Evolutionary conservation across 1,140 invertebrate species (phyloP).

Genomic region (Cherax quadricarinatus): DNA sequence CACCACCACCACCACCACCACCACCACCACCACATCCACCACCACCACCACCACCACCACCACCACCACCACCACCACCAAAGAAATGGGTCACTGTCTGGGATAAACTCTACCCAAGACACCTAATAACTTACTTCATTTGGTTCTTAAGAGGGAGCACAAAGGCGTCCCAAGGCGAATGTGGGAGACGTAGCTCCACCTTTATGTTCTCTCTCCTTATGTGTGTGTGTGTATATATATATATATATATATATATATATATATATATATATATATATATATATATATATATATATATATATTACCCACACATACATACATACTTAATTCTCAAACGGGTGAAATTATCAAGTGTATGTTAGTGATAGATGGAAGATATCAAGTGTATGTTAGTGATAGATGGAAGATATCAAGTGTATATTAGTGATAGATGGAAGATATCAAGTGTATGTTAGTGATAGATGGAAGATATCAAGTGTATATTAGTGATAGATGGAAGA

Average conservation of each 20-base stretch:
- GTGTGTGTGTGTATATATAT: background rate
- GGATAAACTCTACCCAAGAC: constrained; percentile 19
- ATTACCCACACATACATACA: no score
- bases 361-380: no score
- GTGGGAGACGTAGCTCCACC: background rate
- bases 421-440: no score
- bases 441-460: no score
- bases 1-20: background rate
- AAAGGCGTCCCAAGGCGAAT: background rate
- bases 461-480: no score
- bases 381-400: no score
- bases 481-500: no score
- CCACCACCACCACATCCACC: background rate
- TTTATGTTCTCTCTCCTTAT: background rate
- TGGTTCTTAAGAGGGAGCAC: constrained; percentile 1
- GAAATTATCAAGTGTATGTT: no score
- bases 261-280: constrained; percentile 24
- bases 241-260: constrained; percentile 20
- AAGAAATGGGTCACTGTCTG: constrained; percentile 7
- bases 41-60: background rate
- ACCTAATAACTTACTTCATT: constrained; percentile 33
- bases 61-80: background rate
- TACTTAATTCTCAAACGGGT: no score
- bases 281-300: constrained; percentile 29
- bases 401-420: no score